Evolutionary conservation across 2,113 vertebrate genomes (phyloP).

Genomic region (Corydoras sp.): DNA sequence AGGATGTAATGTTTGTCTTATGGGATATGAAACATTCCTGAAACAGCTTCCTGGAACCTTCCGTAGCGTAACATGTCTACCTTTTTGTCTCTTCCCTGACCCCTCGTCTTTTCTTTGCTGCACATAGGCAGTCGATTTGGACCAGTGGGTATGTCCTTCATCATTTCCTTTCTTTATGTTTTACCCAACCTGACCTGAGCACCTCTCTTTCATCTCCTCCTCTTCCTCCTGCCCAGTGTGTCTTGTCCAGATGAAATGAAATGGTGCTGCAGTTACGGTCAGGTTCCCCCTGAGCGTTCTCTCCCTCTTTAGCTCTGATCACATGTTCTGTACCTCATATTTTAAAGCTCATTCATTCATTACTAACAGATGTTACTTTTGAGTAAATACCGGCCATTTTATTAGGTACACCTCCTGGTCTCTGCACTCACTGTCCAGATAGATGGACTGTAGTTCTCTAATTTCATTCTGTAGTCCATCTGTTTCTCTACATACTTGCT

Average conservation of each 20-base stretch:
- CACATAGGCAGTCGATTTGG: conserved; percentile 74
- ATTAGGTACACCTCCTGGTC: too few relatives aligned
- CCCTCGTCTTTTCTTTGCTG: conserved; percentile 53
- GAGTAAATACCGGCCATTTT: too few relatives aligned
- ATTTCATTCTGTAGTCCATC: too few relatives aligned
- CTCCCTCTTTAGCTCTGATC: conserved; percentile 16
- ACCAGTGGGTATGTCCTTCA: conserved; percentile 72
- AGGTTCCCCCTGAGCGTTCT: conserved; percentile 12
- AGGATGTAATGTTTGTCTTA: too few relatives aligned
- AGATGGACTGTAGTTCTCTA: too few relatives aligned
- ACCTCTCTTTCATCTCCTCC: conserved; percentile 46
- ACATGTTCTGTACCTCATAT: conserved; percentile 28
- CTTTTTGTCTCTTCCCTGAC: conserved; percentile 50
- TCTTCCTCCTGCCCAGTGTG: conserved; percentile 39
- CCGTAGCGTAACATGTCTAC: conserved; percentile 34
- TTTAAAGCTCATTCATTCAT: background rate
- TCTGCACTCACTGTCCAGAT: too few relatives aligned
- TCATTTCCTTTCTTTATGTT: conserved; percentile 51
- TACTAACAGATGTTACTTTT: too few relatives aligned
- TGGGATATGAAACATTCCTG: background rate
- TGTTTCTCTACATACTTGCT: too few relatives aligned
- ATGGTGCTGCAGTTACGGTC: conserved; percentile 43
- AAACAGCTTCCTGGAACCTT: background rate
- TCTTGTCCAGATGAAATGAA: conserved; percentile 45
- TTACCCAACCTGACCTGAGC: conserved; percentile 39